A percentile compares a stretch with the other conserved stretches of the same genome.
These are phyloP conservation scores for Mystacides longicornis DNA, from an alignment of 2,888 invertebrate species.

Conservation along the genomic window DNA sequence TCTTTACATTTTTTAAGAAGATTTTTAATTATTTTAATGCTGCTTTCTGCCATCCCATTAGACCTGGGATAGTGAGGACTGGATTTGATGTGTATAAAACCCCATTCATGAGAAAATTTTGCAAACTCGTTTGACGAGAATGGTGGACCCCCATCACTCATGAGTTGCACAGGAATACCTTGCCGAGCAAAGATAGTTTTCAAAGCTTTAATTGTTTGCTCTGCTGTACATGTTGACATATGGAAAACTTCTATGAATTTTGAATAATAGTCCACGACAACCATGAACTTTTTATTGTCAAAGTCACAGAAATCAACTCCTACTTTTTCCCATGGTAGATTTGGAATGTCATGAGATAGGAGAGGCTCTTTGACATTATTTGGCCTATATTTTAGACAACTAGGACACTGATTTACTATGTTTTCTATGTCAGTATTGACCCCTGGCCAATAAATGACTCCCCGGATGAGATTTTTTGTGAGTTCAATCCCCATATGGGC, in stretches of 20 bases:
- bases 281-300: conserved; percentile 4
- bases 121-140: neutral
- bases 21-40: conserved; percentile 26
- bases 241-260: neutral
- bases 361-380: conserved; percentile 18
- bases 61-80: conserved; percentile 17
- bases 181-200: neutral
- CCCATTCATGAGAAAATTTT: neutral
- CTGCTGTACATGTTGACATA: neutral
- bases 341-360: conserved; percentile 22
- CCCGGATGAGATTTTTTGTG: conserved; percentile 25
- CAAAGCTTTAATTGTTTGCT: neutral
- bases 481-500: conserved; percentile 25
- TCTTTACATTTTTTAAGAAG: conserved; percentile 15
- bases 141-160: neutral
- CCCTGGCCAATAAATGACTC: conserved; percentile 28
- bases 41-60: conserved; percentile 23
- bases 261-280: conserved; percentile 1
- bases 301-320: conserved; percentile 27
- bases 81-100: neutral
- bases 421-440: conserved; percentile 27
- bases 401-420: conserved; percentile 19
- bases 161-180: neutral
- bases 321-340: conserved; percentile 25
- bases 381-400: conserved; percentile 14